phyloP scores from a whole-genome alignment of 2,888 invertebrate species.

The Volucella inanis region DNA sequence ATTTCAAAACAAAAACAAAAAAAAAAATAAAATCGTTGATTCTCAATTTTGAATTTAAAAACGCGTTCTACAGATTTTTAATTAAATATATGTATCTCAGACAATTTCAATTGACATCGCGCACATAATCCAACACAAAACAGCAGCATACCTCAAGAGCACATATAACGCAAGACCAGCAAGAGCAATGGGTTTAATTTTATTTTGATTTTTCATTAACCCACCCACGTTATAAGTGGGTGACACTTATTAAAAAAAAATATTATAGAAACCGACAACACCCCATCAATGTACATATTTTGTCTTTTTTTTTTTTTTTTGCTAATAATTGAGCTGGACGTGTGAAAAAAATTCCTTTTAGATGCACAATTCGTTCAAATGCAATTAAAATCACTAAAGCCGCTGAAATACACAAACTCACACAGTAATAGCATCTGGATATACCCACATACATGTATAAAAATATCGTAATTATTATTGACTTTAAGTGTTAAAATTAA shows the following conservation, averaged over 20 bases:
- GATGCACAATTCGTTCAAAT: constrained; percentile 6
- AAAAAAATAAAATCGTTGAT: no score
- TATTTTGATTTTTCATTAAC: constrained; percentile 2
- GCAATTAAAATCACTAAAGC: constrained; percentile 17
- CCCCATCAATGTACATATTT: background rate
- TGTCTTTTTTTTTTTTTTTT: no score
- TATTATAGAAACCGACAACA: background rate
- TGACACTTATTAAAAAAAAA: constrained; percentile 13
- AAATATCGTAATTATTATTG: no score
- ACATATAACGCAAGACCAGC: background rate
- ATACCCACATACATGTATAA: background rate
- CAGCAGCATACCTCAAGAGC: no score
- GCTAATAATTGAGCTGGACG: constrained; percentile 11
- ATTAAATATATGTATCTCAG: no score
- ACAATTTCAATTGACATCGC: no score
- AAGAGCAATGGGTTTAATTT: constrained; percentile 4
- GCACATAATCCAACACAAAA: no score
- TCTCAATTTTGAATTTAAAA: no score
- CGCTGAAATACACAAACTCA: background rate
- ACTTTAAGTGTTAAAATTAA: no score
- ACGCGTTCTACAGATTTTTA: no score
- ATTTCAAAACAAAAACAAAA: no score
- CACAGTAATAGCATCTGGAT: background rate
- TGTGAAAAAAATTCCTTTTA: constrained; percentile 9
- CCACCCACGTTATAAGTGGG: constrained; percentile 31